These are phyloP conservation scores for Amaurobius ferox DNA, from an alignment of 2,888 invertebrate genomes.

Conservation along the genomic window DNA sequence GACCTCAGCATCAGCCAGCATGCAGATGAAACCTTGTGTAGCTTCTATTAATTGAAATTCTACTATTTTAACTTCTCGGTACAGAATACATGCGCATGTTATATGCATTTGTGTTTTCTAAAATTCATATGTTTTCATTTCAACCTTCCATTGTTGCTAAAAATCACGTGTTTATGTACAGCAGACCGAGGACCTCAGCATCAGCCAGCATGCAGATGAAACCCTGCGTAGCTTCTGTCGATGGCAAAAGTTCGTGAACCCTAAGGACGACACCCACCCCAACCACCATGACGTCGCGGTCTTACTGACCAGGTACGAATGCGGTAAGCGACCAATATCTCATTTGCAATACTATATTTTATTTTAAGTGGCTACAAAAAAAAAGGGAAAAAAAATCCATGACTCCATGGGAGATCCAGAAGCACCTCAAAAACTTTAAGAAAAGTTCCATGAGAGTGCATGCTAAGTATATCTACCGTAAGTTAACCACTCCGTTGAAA, in stretches of 20 bases:
- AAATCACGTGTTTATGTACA: slow-evolving; percentile 19
- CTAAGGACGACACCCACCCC: slow-evolving; percentile 86
- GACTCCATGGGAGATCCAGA: no score
- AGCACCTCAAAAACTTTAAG: no score
- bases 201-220: slow-evolving; percentile 88
- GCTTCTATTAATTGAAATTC: slow-evolving; percentile 93
- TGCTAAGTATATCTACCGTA: no score
- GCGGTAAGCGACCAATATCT: slow-evolving; percentile 62
- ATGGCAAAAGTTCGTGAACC: slow-evolving; percentile 88
- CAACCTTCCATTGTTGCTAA: no score
- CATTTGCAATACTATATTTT: background rate
- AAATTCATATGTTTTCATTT: no score
- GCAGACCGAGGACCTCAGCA: slow-evolving; percentile 82
- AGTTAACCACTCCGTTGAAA: no score
- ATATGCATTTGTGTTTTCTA: no score
- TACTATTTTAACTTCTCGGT: no score
- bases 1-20: slow-evolving; percentile 86
- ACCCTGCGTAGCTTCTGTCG: slow-evolving; percentile 90
- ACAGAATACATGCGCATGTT: no score
- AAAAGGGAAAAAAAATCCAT: no score
- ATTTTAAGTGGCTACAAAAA: no score
- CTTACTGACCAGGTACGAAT: slow-evolving; percentile 84
- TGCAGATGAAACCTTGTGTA: slow-evolving; percentile 88
- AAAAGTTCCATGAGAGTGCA: no score
- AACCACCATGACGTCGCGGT: slow-evolving; percentile 94